These are phyloP conservation scores for Mimas tiliae DNA, from an alignment of 2,888 invertebrate genomes.

Conservation along the genomic window DNA sequence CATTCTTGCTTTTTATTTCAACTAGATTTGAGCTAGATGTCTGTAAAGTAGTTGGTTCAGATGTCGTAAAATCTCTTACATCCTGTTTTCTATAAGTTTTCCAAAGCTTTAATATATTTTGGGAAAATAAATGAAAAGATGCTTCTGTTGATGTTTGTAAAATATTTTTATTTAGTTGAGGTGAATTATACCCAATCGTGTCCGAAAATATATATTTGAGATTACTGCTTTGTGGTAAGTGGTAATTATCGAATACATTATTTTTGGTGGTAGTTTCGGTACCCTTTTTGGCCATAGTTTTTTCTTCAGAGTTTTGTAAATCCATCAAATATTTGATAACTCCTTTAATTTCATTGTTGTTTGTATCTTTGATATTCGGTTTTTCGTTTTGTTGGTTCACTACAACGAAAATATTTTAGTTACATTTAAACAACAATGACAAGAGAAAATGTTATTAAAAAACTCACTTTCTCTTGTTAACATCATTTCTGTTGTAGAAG, in stretches of 20 bases:
- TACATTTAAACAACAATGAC: neutral
- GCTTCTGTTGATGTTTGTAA: neutral
- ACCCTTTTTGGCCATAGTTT: neutral
- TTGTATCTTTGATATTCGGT: conserved; percentile 3
- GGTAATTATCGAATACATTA: neutral
- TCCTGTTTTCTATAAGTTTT: conserved; percentile 31
- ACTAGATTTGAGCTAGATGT: neutral
- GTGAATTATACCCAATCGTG: conserved; percentile 1
- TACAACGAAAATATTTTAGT: neutral
- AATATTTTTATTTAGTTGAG: neutral
- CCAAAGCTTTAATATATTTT: conserved; percentile 27
- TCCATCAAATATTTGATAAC: conserved; percentile 22
- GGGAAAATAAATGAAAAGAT: neutral
- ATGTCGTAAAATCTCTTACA: neutral
- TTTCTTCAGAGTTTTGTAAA: conserved; percentile 16
- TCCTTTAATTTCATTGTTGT: conserved; percentile 31
- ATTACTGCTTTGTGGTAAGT: conserved; percentile 3
- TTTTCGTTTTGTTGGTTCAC: conserved; percentile 12
- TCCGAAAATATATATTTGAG: conserved; percentile 9
- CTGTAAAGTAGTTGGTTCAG: neutral
- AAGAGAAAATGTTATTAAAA: neutral
- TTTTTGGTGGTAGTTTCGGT: neutral
- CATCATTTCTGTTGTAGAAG: conserved; percentile 28
- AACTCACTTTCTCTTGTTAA: conserved; percentile 6
- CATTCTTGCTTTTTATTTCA: conserved; percentile 15